These are phyloP conservation scores for Capitulum mitella DNA, from an alignment of 2,888 invertebrate genomes.

Conservation along the genomic window DNA sequence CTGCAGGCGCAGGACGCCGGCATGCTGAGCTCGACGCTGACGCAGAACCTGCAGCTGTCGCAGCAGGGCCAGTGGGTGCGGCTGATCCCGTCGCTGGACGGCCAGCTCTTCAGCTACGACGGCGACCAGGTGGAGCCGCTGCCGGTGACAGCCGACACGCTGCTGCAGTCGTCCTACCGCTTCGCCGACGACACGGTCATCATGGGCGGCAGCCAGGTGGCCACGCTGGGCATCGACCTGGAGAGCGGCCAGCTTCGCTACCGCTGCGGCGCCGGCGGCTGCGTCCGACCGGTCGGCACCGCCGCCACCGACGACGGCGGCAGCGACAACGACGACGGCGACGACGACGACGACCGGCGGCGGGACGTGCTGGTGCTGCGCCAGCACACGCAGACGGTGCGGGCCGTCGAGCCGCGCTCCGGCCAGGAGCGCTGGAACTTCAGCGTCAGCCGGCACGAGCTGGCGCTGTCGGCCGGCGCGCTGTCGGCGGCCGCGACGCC, in stretches of 20 bases:
- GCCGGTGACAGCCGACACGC: constrained; percentile 75
- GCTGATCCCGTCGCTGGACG: constrained; percentile 86
- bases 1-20: neutral
- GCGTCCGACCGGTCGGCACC: constrained; percentile 42
- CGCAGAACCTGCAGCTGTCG: constrained; percentile 54
- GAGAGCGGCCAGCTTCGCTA: constrained; percentile 63
- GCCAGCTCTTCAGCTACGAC: constrained; percentile 84
- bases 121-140: constrained; percentile 78
- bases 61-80: constrained; percentile 77
- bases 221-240: constrained; percentile 76
- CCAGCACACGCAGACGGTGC: constrained; percentile 74
- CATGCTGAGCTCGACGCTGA: constrained; percentile 24
- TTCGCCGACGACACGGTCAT: constrained; percentile 48
- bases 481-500: constrained; percentile 30
- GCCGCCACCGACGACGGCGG: constrained; percentile 31
- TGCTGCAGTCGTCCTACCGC: constrained; percentile 71
- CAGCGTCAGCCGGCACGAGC: constrained; percentile 81
- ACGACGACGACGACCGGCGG: constrained; percentile 37
- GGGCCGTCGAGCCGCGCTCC: constrained; percentile 78
- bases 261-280: constrained; percentile 66
- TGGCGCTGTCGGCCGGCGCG: constrained; percentile 44
- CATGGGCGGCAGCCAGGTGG: constrained; percentile 40
- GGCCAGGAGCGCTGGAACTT: constrained; percentile 93
- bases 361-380: constrained; percentile 65
- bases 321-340: neutral